phyloP scores from a whole-genome alignment of 2,113 vertebrate species.

The Sinocyclocheilus maitianheensis region DNA sequence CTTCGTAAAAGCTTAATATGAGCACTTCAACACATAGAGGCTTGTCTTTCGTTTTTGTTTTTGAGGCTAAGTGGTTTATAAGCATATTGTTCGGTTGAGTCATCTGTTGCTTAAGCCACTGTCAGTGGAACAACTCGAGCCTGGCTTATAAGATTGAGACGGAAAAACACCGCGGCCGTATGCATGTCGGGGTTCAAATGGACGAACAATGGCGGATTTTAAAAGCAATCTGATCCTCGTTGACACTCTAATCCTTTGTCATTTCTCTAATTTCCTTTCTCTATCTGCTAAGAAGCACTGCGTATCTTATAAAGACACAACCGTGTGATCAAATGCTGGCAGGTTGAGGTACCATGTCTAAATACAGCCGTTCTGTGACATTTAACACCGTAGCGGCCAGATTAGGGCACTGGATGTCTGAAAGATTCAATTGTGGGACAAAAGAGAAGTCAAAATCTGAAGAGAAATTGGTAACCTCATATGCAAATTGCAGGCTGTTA shows the following conservation, averaged over 20 bases:
- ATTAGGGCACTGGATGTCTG: constrained; percentile 29
- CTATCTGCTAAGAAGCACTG: constrained; percentile 2
- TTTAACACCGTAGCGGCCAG: constrained; percentile 34
- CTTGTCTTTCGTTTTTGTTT: constrained; percentile 14
- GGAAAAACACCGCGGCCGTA: not conserved
- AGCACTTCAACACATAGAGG: constrained; percentile 34
- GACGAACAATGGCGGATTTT: not conserved
- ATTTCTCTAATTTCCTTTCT: constrained; percentile 12
- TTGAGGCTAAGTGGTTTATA: constrained; percentile 47
- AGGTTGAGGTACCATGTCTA: constrained; percentile 1
- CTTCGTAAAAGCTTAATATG: constrained; percentile 30
- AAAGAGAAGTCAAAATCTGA: constrained; percentile 46
- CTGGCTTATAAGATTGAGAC: constrained; percentile 33
- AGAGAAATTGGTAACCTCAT: constrained; percentile 50
- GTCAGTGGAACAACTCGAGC: constrained; percentile 32
- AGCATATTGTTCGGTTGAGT: constrained; percentile 37
- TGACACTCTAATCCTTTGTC: constrained; percentile 14
- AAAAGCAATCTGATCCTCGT: constrained; percentile 3
- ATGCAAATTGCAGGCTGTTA: constrained; percentile 59
- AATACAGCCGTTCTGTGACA: constrained; percentile 17
- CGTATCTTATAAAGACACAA: not conserved
- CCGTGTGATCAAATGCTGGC: not conserved
- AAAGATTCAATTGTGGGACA: constrained; percentile 54
- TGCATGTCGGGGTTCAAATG: constrained; percentile 25
- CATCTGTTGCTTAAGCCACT: constrained; percentile 40